phyloP scores from a whole-genome alignment of 2,888 invertebrate species.

The Caradrina clavipalpis region DNA sequence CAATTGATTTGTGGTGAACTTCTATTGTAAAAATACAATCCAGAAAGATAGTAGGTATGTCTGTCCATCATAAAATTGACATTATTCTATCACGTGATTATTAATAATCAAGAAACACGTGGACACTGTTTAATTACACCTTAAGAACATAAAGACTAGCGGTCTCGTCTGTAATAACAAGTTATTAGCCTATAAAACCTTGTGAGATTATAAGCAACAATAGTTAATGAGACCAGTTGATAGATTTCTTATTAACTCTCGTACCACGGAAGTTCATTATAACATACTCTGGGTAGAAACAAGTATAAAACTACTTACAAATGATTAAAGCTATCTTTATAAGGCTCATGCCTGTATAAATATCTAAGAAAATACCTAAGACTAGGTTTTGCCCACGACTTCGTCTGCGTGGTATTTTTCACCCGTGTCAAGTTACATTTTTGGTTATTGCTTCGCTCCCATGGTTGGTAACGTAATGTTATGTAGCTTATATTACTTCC shows the following conservation, averaged over 20 bases:
- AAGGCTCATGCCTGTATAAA: conserved; percentile 17
- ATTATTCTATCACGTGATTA: background rate
- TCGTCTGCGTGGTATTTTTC: too few relatives aligned
- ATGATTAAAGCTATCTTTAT: conserved; percentile 21
- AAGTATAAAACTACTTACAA: conserved; percentile 8
- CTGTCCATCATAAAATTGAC: background rate
- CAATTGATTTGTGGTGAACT: too few relatives aligned
- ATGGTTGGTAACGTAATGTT: too few relatives aligned
- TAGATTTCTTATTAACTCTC: conserved; percentile 34
- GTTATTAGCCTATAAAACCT: conserved; percentile 45
- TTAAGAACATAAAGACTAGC: conserved; percentile 20
- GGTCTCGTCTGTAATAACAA: conserved; percentile 13
- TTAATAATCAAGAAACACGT: conserved; percentile 25
- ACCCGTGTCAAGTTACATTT: too few relatives aligned
- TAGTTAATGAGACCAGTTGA: conserved; percentile 32
- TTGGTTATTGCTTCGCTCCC: too few relatives aligned
- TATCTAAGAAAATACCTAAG: background rate
- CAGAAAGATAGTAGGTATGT: background rate
- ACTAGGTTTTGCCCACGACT: too few relatives aligned
- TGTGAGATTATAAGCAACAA: conserved; percentile 37
- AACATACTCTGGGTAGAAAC: conserved; percentile 14
- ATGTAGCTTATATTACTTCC: too few relatives aligned
- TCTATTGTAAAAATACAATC: background rate
- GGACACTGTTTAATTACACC: conserved; percentile 20
- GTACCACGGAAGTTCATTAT: conserved; percentile 41